Conservation (phyloP, 2,797 vertebrate genomes). For the Tauraco hartlaubi region DNA sequence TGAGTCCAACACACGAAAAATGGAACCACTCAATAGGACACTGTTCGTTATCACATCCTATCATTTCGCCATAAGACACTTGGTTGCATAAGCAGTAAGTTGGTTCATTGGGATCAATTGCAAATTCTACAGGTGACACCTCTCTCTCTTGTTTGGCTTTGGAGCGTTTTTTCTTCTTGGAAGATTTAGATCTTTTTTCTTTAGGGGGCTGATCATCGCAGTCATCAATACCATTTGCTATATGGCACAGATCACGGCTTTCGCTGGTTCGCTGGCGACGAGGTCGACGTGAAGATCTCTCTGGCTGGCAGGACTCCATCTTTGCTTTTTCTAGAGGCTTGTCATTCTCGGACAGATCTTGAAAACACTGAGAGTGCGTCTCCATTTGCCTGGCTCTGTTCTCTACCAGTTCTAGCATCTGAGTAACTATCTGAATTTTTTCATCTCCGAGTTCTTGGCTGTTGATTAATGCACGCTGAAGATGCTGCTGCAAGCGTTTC, state of each 20-base stretch:
- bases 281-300: conserved; percentile 90
- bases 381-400: conserved; percentile 96
- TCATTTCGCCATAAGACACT: conserved; percentile 98
- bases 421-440: conserved; percentile 97
- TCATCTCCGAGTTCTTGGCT: conserved; percentile 98
- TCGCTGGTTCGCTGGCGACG: conserved; percentile 94
- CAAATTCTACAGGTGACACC: conserved; percentile 92
- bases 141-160: conserved; percentile 95
- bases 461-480: conserved; percentile 93
- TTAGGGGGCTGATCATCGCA: conserved; percentile 90
- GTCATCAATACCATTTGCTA: conserved; percentile 91
- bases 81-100: conserved; percentile 98
- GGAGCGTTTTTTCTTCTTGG: conserved; percentile 98
- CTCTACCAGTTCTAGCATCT: conserved; percentile 96
- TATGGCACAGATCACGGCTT: conserved; percentile 92
- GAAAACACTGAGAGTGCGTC: conserved; percentile 89
- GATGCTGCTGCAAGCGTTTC: conserved; percentile 93
- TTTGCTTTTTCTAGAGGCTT: conserved; percentile 82
- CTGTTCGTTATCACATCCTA: conserved; percentile 97
- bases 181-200: conserved; percentile 94
- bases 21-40: conserved; percentile 99
- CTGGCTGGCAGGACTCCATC: conserved; percentile 79
- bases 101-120: conserved; percentile 97
- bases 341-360: conserved; percentile 88
- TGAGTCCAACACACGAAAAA: conserved; percentile 96